Conservation (phyloP, 1,140 invertebrate genomes). For the Camponotus floridanus region DNA sequence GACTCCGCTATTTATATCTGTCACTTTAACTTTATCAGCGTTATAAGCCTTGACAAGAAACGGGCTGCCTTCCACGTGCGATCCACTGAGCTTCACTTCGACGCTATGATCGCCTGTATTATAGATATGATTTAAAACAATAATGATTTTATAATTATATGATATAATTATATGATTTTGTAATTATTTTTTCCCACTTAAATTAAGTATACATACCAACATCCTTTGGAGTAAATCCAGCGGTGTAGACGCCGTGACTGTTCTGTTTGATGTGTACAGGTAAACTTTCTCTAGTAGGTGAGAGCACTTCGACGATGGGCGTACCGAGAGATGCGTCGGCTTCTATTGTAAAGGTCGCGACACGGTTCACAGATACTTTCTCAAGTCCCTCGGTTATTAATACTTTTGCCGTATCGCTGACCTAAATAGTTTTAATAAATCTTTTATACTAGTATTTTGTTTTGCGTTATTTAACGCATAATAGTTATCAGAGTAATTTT, state of each 20-base stretch:
- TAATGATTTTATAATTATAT: slow-evolving; percentile 2
- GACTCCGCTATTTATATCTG: slow-evolving; percentile 95
- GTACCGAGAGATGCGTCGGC: slow-evolving; percentile 89
- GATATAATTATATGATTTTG: neutral
- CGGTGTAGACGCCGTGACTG: slow-evolving; percentile 84
- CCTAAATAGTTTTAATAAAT: slow-evolving; percentile 70
- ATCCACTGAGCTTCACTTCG: slow-evolving; percentile 93
- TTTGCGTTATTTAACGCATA: neutral
- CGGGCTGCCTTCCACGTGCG: slow-evolving; percentile 96
- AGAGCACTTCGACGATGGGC: slow-evolving; percentile 92
- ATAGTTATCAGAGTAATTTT: neutral
- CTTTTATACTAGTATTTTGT: neutral
- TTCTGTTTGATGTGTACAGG: slow-evolving; percentile 88
- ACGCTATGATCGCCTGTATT: slow-evolving; percentile 94
- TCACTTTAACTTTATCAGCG: slow-evolving; percentile 95
- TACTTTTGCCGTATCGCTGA: slow-evolving; percentile 85
- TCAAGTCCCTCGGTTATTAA: slow-evolving; percentile 93
- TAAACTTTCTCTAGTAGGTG: slow-evolving; percentile 90
- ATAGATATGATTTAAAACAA: neutral
- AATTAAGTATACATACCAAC: slow-evolving; percentile 89
- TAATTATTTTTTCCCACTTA: neutral
- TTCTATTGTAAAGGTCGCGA: slow-evolving; percentile 95
- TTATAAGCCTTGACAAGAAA: slow-evolving; percentile 98
- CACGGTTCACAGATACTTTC: slow-evolving; percentile 95
- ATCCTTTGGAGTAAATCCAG: slow-evolving; percentile 95